phyloP scores from a whole-genome alignment of 2,113 vertebrate genomes.

The Pterophyllum scalare region DNA sequence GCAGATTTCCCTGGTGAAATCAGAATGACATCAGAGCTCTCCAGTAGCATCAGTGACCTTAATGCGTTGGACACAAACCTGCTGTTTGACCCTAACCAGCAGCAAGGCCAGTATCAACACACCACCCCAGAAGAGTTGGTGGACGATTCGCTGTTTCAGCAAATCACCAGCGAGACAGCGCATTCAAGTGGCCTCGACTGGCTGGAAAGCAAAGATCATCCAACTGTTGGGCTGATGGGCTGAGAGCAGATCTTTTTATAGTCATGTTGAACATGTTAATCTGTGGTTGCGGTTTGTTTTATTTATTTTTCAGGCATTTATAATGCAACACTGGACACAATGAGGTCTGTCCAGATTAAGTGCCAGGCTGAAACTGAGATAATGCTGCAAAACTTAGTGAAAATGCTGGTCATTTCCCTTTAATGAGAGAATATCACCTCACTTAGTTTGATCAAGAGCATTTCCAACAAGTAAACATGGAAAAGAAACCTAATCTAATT shows the following conservation, averaged over 20 bases:
- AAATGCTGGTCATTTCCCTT: conserved; percentile 78
- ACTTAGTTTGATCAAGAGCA: conserved; percentile 35
- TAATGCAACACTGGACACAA: conserved; percentile 87
- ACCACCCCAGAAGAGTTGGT: conserved; percentile 91
- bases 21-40: conserved; percentile 94
- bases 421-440: conserved; percentile 33
- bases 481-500: not conserved
- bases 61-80: conserved; percentile 95
- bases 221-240: conserved; percentile 97
- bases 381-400: conserved; percentile 69
- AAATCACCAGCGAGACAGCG: conserved; percentile 92
- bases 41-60: conserved; percentile 95
- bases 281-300: conserved; percentile 50
- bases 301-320: conserved; percentile 66
- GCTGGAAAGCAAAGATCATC: conserved; percentile 98
- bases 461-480: conserved; percentile 30
- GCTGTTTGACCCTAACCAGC: conserved; percentile 95
- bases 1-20: conserved; percentile 91
- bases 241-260: conserved; percentile 79
- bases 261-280: conserved; percentile 48
- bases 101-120: conserved; percentile 94
- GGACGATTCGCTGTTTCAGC: conserved; percentile 95
- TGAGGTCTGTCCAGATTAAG: conserved; percentile 92
- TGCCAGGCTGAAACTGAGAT: conserved; percentile 91
- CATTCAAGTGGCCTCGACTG: conserved; percentile 95